These are phyloP conservation scores for Coracias cyanogaster DNA, from an alignment of 2,797 vertebrate species.

Conservation along the genomic window DNA sequence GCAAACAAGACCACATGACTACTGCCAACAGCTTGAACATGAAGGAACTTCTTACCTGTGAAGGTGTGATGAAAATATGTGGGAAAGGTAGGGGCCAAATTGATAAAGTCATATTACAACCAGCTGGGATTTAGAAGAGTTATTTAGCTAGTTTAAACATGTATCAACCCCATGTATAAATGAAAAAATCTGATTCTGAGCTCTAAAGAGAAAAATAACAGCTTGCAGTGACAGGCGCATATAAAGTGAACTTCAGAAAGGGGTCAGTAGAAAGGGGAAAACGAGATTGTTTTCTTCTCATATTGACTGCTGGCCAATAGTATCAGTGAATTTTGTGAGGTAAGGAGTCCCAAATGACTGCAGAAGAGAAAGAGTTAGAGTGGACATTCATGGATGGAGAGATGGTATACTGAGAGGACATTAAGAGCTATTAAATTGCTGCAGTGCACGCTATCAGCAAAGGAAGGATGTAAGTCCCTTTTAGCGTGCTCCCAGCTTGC, in stretches of 20 bases:
- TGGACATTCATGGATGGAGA: background rate
- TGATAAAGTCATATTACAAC: background rate
- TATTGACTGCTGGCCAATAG: background rate
- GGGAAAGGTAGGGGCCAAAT: background rate
- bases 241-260: background rate
- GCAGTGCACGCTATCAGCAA: accelerated
- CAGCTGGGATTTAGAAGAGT: background rate
- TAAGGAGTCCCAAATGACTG: background rate
- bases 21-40: background rate
- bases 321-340: background rate
- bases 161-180: background rate
- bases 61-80: background rate
- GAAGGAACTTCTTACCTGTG: background rate
- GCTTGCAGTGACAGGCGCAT: background rate
- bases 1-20: background rate
- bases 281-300: background rate
- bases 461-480: background rate
- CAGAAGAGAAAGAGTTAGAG: background rate
- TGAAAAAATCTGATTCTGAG: background rate
- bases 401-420: background rate
- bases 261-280: background rate
- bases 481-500: background rate
- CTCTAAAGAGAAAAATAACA: background rate
- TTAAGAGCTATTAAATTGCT: background rate
- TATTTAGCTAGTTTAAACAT: background rate